Evolutionary conservation across 1,140 invertebrate species (phyloP).

Genomic region (Dreissena rostriformis): DNA sequence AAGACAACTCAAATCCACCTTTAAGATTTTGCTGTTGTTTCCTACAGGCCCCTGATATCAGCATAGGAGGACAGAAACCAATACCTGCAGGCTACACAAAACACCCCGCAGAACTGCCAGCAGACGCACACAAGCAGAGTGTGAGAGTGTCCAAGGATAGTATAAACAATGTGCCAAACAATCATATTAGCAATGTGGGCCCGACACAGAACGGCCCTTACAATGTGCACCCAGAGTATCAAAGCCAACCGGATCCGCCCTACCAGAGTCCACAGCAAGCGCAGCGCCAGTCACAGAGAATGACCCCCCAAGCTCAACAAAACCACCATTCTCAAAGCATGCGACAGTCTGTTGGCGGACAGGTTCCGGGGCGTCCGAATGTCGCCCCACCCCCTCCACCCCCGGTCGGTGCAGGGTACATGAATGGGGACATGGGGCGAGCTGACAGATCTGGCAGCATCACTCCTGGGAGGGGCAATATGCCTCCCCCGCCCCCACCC

Average conservation of each 20-base stretch:
- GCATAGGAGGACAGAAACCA: neutral
- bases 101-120: neutral
- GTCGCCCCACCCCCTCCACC: constrained; percentile 62
- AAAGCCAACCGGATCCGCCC: constrained; percentile 40
- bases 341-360: constrained; percentile 24
- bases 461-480: constrained; percentile 86
- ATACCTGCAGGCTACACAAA: constrained; percentile 42
- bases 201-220: constrained; percentile 49
- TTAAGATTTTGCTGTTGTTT: too few relatives aligned
- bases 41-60: neutral
- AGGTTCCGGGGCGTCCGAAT: constrained; percentile 61
- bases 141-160: neutral
- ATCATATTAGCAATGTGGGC: neutral
- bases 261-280: constrained; percentile 35
- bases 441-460: constrained; percentile 71
- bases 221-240: constrained; percentile 34
- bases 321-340: constrained; percentile 25
- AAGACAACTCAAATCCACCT: too few relatives aligned
- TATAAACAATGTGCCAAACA: constrained; percentile 6
- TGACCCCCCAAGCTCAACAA: constrained; percentile 26
- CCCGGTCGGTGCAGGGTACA: constrained; percentile 84
- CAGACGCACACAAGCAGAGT: neutral
- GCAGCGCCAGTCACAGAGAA: constrained; percentile 17
- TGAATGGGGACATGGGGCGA: constrained; percentile 83
- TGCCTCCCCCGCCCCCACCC: constrained; percentile 94